Base-by-base conservation (phyloP, 2,113 vertebrate species). In the Taxidea taxus region DNA sequence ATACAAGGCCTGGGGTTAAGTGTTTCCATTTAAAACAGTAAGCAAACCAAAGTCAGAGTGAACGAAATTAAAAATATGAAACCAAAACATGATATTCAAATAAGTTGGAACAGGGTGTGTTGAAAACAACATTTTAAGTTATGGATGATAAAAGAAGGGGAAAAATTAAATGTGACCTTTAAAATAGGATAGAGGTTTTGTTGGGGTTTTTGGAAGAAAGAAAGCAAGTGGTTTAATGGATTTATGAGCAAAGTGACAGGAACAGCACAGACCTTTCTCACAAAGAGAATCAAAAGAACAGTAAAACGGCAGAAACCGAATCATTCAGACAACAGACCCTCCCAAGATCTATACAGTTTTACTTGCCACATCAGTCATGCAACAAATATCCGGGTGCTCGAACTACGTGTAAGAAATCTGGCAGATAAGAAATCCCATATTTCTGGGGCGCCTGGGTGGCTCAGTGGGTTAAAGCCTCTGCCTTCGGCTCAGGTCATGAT, bases 21-120 rank as follows among this genome's bases (percentile, higher is more conserved):
- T 31, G 21, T 21, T 82, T 77, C 34, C 39, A 66, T 47, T 54
- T 60, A 80, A 91, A 91, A 94, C 3, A 3, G 2, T 70, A 89
- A 58, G n/a, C 23, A 93, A 92, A 25, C 51, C 64, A n/a, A 90
- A 89, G 54, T 9, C 42, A 83, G 39, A 74, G 54, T 34, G 54
- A 89, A 62, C 49, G 6, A 70, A 72, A 89, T 51, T 58, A 70
- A 96, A 97, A 96, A 80, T 44, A 82, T 39, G 49, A 95, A 93
- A 87, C 60, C 70, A 85, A 86, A 94, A 86, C 37, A 86, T 13
- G 44, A 16, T 58, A 89, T 39, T 86, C 82, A 92, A 95, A 81
- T 56, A 92, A 85, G 56, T 16, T n/a, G 15, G 60, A 91, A 6
- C 23, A 34, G 51, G 12, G 29, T 66, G 8, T 85, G 42, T 0